Base-by-base conservation (phyloP, 2,113 vertebrate species). In the Clinocottus analis region DNA sequence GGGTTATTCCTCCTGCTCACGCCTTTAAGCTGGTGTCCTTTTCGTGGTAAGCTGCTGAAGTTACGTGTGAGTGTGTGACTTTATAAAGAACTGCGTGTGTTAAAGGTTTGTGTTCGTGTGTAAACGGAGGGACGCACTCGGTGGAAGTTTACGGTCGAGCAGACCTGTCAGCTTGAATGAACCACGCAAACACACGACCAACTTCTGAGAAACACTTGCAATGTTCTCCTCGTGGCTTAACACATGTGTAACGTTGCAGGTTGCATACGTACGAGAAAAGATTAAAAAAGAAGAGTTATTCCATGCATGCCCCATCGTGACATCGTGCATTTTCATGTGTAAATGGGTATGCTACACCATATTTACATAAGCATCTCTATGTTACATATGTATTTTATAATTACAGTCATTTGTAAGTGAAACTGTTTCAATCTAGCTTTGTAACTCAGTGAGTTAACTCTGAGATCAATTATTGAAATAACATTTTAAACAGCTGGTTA, bases 11-110 rank as follows among this genome's bases (percentile, higher is more conserved):
- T 90, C 0, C 31, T 90, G 5, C 14, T 86, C n/a, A n/a, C 43
- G 3, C 37, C 39, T 27, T 21, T 75, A 2, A 43, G 56, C 19
- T 87, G 43, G 11, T 31, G 3, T 51, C 35, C 13, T 12, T 11
- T 84, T 61, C 62, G 6, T 0, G 89, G 91, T 93, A 85, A 59
- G 79, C 3, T 4, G 29, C n/a, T 2, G 21, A 1, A 27, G 1
- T n/a, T 9, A 17, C 7, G 2, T 1, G 4, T n/a, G 13, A 10
- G 3, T 8, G 13, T 45, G 43, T 7, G 29, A 12, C 35, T 6
- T 5, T 0, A n/a, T n/a, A 55, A 2, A 5, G 35, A 16, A 9
- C 2, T 9, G 13, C 7, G 33, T 27, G 7, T 23, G 4, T 35
- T 53, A 10, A 4, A 1, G 0, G 33, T 7, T 37, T 21, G 1